phyloP scores from a whole-genome alignment of 2,113 vertebrate species.

The Grantiella picta region DNA sequence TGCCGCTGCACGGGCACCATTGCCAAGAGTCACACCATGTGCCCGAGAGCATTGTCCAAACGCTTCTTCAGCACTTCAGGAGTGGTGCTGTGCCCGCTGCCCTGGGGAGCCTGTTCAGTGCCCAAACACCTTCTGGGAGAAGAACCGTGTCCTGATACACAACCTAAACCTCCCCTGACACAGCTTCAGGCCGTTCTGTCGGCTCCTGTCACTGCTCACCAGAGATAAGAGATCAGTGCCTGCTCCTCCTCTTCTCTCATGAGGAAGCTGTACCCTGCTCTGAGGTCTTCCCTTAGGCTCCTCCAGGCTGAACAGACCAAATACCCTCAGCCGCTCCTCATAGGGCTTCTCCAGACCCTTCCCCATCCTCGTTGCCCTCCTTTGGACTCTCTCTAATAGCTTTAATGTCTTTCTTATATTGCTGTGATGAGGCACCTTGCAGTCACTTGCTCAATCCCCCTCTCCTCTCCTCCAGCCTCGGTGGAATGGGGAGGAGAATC shows the following conservation, averaged over 20 bases:
- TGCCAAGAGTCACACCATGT: not conserved
- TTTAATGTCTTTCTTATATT: not conserved
- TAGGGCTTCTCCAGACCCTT: not conserved
- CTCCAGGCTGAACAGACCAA: not conserved
- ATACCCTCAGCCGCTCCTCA: too few species aligned
- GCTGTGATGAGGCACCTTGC: not conserved
- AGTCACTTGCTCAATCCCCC: not conserved
- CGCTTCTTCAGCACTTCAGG: not conserved
- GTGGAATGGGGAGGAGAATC: not conserved
- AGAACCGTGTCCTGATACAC: not conserved
- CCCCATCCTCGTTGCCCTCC: not conserved
- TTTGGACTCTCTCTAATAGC: not conserved
- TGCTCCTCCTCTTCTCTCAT: too few species aligned
- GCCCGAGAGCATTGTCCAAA: not conserved
- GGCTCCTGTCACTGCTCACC: not conserved
- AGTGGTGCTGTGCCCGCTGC: not conserved
- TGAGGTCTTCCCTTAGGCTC: too few species aligned
- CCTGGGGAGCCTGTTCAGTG: not conserved
- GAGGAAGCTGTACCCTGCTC: not conserved
- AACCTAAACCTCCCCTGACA: not conserved
- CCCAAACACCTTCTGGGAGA: not conserved
- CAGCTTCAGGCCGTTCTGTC: not conserved
- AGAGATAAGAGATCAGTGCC: not conserved
- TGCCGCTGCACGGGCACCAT: not conserved
- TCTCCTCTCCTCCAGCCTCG: fast-evolving